Evolutionary conservation across 2,113 vertebrate species (phyloP), one percentile per base, ranked within the genome.

Genomic region (Coracopsis vasa): DNA sequence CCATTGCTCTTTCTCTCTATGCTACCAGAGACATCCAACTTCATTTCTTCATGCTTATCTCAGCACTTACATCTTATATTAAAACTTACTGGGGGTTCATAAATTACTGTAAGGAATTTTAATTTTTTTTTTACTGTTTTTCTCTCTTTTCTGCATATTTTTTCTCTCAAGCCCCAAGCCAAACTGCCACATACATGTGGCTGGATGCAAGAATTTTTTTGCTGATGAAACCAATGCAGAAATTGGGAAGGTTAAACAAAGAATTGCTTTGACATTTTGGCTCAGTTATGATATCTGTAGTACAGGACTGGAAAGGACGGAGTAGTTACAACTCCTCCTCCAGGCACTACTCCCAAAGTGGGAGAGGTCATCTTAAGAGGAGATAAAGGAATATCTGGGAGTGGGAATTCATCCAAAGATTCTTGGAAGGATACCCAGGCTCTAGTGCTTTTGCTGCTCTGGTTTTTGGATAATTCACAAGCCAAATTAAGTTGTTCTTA

Each of bases 41-140:
- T 90, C 61, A 96, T 95, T 94, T 95, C 74, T 90, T 95, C 77
- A 64, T 94, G 91, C 79, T 92, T 97, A 83, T 85, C 78, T 96
- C 88, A 93, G 71, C 81, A 90, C 61, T 92, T 90, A 27, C 3
- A 42, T 91, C 87, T 91, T 90, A 87, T 90, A 95, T 90, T 90
- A 85, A 95, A 95, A 94, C 53, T 94, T 92, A 73, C 19, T 71
- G 31, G 13, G 16, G 20, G 29, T 88, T 94, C 71, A 67, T 70
- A 90, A 91, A 88, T 78, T 70, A 80, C 48, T 56, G 8, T 75
- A 72, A 79, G 44, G 39, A 61, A 4, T 29, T 51, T 6, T 31
- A 19, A 9, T 25, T 39, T 47, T 69, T 56, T 73, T 94, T 75
- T 88, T 20, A 25, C 18, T 58, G 24, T 35, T 88, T 88, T 73